Evolutionary conservation across 2,888 invertebrate genomes (phyloP).

Genomic region (Scaeva pyrastri): DNA sequence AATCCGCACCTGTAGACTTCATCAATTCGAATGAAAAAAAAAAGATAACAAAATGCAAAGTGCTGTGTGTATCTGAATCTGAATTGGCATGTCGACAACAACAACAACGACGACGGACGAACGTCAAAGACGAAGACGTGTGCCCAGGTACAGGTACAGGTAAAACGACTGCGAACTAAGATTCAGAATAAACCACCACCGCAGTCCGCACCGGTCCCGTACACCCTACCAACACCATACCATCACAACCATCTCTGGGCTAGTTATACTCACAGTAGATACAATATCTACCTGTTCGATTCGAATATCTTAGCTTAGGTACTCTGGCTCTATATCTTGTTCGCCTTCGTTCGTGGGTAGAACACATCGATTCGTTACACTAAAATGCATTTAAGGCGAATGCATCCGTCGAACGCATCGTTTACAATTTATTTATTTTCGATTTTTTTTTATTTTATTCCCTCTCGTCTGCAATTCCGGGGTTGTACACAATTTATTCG

Average conservation of each 20-base stretch:
- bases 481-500: neutral
- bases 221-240: neutral
- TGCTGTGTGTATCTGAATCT: constrained; percentile 25
- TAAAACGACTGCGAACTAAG: neutral
- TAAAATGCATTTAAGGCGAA: constrained; percentile 56
- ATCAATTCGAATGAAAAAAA: neutral
- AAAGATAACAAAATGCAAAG: neutral
- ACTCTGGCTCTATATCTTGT: constrained; percentile 8
- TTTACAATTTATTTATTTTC: constrained; percentile 63
- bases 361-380: constrained; percentile 68
- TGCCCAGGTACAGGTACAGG: constrained; percentile 31
- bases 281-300: constrained; percentile 14
- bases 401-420: constrained; percentile 54
- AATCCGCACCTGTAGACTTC: neutral
- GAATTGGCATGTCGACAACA: neutral
- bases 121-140: constrained; percentile 3
- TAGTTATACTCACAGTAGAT: too few species aligned
- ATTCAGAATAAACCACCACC: neutral
- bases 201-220: neutral
- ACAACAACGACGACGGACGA: neutral
- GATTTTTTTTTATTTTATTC: constrained; percentile 18
- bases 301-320: neutral
- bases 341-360: constrained; percentile 10
- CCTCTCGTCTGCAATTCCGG: constrained; percentile 26
- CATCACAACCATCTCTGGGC: neutral